Conservation (phyloP, 2,888 invertebrate species). For the Chalcis sispes region DNA sequence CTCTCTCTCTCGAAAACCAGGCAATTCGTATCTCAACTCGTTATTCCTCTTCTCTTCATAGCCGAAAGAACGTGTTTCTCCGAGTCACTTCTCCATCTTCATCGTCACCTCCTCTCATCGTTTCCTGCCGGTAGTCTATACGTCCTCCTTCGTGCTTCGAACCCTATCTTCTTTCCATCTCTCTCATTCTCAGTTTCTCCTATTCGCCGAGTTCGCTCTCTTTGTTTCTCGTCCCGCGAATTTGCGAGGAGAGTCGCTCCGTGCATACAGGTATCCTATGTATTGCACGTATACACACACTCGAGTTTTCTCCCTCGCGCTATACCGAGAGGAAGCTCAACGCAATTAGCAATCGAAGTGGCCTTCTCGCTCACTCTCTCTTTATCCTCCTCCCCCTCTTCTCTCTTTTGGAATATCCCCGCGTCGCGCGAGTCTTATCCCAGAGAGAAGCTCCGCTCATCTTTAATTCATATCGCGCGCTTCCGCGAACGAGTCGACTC, state of each 20-base stretch:
- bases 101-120: slow-evolving; percentile 26
- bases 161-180: slow-evolving; percentile 36
- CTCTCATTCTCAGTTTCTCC: slow-evolving; percentile 13
- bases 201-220: slow-evolving; percentile 37
- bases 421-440: not conserved
- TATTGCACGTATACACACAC: not conserved
- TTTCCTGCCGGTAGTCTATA: slow-evolving; percentile 18
- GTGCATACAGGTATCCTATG: too few relatives aligned
- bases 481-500: slow-evolving; percentile 67
- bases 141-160: slow-evolving; percentile 41
- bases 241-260: too few relatives aligned
- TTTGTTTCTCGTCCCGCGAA: slow-evolving; percentile 45
- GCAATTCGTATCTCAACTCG: not conserved
- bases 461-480: slow-evolving; percentile 75
- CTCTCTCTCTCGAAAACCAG: not conserved
- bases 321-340: slow-evolving; percentile 63
- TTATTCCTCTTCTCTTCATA: not conserved
- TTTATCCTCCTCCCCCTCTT: slow-evolving; percentile 58
- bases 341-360: slow-evolving; percentile 72
- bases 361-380: slow-evolving; percentile 66
- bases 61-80: not conserved
- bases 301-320: slow-evolving; percentile 36
- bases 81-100: slow-evolving; percentile 19
- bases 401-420: slow-evolving; percentile 60
- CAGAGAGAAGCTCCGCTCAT: slow-evolving; percentile 65